A percentile compares a stretch with the other conserved stretches of the same genome.
Evolutionary conservation across 2,888 invertebrate species (phyloP).

Genomic region (Bimastos eiseni): DNA sequence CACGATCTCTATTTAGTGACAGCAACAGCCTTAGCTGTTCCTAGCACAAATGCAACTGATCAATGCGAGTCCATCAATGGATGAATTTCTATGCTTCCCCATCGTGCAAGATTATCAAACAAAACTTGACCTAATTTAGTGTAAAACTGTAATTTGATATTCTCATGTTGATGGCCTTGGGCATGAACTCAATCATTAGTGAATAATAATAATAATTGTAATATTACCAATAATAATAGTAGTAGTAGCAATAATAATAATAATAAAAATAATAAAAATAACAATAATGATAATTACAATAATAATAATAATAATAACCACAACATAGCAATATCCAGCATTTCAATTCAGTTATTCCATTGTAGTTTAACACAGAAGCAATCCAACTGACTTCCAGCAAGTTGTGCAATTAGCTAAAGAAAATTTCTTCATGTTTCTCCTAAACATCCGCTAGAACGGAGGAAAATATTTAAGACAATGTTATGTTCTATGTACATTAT

Average conservation of each 20-base stretch:
- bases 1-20: too few species aligned
- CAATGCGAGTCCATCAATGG: too few species aligned
- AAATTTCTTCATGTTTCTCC: neutral
- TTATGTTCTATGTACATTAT: neutral
- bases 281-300: neutral
- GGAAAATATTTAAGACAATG: neutral
- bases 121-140: too few species aligned
- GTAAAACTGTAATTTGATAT: too few species aligned
- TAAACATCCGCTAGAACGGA: neutral
- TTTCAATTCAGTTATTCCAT: too few species aligned
- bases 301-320: neutral
- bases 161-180: too few species aligned
- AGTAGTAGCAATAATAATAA: neutral
- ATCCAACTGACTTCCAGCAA: neutral
- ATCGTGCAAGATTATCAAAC: too few species aligned
- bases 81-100: too few species aligned
- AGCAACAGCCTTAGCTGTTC: too few species aligned
- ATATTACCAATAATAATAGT: neutral
- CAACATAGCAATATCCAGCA: neutral
- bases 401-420: neutral
- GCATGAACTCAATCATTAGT: neutral
- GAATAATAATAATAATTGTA: neutral
- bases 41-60: too few species aligned
- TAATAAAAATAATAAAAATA: neutral
- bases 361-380: neutral